These are phyloP conservation scores for Noctua pronuba DNA, from an alignment of 2,888 invertebrate genomes.

Conservation along the genomic window DNA sequence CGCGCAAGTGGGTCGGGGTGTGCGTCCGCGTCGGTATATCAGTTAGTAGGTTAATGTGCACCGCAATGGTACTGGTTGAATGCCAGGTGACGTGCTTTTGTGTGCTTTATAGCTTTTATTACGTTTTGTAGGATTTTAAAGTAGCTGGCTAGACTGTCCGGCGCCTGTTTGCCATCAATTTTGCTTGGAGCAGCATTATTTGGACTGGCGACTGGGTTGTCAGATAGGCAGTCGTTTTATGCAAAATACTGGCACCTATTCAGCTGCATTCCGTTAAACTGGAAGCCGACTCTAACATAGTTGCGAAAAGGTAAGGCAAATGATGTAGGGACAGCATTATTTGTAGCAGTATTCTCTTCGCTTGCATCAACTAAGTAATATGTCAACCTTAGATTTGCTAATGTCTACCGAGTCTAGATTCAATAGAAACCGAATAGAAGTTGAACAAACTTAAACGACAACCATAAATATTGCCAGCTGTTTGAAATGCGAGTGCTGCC, in stretches of 20 bases:
- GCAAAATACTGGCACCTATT: background rate
- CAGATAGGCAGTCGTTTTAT: background rate
- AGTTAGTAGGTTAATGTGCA: conserved; percentile 73
- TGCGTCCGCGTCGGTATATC: conserved; percentile 65
- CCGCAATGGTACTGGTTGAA: conserved; percentile 61
- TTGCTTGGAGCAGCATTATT: background rate
- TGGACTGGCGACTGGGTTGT: background rate
- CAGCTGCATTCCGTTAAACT: too few relatives aligned
- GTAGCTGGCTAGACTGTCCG: conserved; percentile 19
- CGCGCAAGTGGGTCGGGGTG: conserved; percentile 69
- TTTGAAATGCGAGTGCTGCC: conserved; percentile 33
- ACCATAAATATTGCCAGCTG: conserved; percentile 31
- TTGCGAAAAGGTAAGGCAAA: too few relatives aligned
- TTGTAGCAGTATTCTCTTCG: background rate
- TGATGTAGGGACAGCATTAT: background rate
- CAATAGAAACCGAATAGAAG: too few relatives aligned
- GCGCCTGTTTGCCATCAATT: background rate
- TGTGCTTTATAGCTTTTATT: conserved; percentile 48
- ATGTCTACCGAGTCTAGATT: too few relatives aligned
- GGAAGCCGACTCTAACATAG: background rate
- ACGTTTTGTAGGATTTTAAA: conserved; percentile 15
- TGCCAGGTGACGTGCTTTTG: conserved; percentile 70
- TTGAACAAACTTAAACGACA: conserved; percentile 15
- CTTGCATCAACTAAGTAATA: background rate
- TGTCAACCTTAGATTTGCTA: too few relatives aligned